Conservation (phyloP, 1,140 invertebrate species). For the Rhopalosiphum padi region DNA sequence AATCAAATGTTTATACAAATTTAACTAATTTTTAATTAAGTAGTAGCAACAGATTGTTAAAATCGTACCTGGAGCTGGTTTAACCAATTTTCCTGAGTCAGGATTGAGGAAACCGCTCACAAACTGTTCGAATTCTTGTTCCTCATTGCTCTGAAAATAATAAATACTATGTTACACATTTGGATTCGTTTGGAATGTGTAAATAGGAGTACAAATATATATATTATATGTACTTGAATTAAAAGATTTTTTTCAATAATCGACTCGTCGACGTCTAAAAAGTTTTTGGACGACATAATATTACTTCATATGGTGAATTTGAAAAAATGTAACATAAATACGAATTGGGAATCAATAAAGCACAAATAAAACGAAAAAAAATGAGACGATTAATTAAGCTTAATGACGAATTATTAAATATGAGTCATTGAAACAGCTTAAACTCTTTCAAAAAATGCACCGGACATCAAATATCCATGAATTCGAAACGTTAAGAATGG, state of each 20-base stretch:
- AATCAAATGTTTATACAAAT: background rate
- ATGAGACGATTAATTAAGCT: no score
- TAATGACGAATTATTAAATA: no score
- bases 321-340: no score
- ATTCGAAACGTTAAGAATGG: no score
- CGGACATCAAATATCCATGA: no score
- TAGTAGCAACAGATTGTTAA: background rate
- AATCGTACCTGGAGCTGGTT: constrained; percentile 29
- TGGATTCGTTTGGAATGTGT: background rate
- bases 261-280: constrained; percentile 49
- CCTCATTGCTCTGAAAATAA: constrained; percentile 42
- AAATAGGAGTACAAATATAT: background rate
- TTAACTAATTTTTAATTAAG: background rate
- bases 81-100: constrained; percentile 14
- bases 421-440: no score
- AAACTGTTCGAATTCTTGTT: constrained; percentile 40
- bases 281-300: constrained; percentile 33
- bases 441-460: no score
- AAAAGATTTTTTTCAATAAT: constrained; percentile 42
- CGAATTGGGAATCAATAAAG: no score
- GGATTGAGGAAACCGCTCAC: constrained; percentile 39
- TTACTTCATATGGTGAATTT: background rate
- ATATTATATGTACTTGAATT: constrained; percentile 4
- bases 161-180: background rate
- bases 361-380: no score